Conservation (phyloP, 2,888 invertebrate species). For the Agapostemon virescens region DNA sequence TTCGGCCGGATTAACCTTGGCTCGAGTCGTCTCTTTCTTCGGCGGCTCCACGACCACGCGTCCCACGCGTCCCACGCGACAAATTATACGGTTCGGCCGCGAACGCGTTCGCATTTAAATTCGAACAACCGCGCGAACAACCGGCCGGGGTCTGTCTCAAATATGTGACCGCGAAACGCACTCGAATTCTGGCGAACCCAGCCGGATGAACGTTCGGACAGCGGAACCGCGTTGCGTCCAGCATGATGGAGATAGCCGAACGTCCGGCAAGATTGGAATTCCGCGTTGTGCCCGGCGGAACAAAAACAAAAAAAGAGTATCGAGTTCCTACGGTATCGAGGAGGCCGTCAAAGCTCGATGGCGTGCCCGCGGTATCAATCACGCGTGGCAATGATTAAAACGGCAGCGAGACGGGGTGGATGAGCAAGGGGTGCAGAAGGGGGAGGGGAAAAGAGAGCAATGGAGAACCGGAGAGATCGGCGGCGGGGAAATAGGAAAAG, state of each 20-base stretch:
- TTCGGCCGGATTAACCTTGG: not conserved
- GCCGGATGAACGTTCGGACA: not conserved
- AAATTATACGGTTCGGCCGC: not conserved
- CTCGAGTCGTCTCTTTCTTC: not conserved
- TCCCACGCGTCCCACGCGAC: not conserved
- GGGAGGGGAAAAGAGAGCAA: not conserved
- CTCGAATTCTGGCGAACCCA: not conserved
- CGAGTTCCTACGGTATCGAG: conserved; percentile 6
- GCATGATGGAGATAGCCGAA: conserved; percentile 22
- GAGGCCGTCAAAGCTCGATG: conserved; percentile 3
- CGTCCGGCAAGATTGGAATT: conserved; percentile 14
- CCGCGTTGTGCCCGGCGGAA: not conserved
- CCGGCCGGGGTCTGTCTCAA: not conserved
- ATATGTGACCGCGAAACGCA: not conserved
- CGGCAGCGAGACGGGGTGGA: no score
- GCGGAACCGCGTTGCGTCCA: not conserved
- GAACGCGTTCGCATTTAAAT: not conserved
- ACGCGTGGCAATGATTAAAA: conserved; percentile 24
- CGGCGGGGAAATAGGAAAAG: not conserved
- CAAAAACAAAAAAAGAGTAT: conserved; percentile 2
- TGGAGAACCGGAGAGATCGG: not conserved
- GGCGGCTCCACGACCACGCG: not conserved
- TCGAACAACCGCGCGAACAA: not conserved
- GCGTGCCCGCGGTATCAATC: conserved; percentile 2
- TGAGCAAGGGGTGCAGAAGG: no score